These are phyloP conservation scores for Tetheella fluctuosa DNA, from an alignment of 2,888 invertebrate genomes.

Conservation along the genomic window DNA sequence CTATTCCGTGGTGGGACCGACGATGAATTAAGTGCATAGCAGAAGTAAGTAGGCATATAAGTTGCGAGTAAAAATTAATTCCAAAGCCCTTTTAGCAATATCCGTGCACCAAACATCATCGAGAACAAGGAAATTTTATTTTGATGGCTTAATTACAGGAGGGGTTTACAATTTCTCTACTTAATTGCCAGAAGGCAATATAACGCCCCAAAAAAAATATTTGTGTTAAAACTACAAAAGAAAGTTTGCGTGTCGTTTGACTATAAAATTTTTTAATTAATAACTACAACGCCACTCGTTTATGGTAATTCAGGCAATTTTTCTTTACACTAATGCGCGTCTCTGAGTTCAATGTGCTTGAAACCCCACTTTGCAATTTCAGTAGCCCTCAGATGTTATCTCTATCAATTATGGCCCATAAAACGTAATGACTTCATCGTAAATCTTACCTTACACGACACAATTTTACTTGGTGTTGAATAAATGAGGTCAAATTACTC, in stretches of 20 bases:
- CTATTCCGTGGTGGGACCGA: no score
- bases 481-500: constrained; percentile 76
- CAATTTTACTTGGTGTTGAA: constrained; percentile 77
- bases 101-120: constrained; percentile 15
- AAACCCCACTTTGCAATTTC: constrained; percentile 79
- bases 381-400: constrained; percentile 76
- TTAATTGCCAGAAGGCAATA: constrained; percentile 41
- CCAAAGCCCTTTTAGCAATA: constrained; percentile 14
- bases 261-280: constrained; percentile 78
- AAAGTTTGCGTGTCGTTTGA: constrained; percentile 62
- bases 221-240: constrained; percentile 56
- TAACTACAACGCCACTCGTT: constrained; percentile 74
- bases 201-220: constrained; percentile 51
- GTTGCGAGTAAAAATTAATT: neutral
- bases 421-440: constrained; percentile 83
- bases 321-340: constrained; percentile 75
- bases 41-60: no score
- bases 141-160: constrained; percentile 34
- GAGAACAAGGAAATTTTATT: constrained; percentile 16
- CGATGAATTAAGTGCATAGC: no score
- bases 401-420: constrained; percentile 83
- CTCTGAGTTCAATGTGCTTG: constrained; percentile 70
- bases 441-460: constrained; percentile 81
- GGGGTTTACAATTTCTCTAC: constrained; percentile 33
- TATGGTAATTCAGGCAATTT: constrained; percentile 73